Base-by-base conservation (phyloP, 1,140 invertebrate genomes). In the Neelides sp. region DNA sequence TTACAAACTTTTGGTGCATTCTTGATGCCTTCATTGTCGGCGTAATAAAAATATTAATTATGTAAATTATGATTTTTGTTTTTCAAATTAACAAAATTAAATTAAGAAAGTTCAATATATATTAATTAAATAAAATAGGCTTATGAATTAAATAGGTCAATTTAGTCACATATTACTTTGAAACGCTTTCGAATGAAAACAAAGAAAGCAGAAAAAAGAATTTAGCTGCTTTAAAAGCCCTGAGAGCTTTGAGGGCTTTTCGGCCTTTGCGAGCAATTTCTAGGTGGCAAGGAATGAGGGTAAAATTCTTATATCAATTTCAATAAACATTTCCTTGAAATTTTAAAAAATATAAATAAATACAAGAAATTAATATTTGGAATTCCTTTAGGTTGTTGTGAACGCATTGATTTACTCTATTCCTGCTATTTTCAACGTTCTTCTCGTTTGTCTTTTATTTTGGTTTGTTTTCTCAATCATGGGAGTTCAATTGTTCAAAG, bases 201-300 rank as follows among this genome's bases (percentile, higher is more conserved):
- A n/a, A n/a, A n/a, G n/a, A n/a, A 17, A 30, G 40, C 24, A 24
- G 12, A 12, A 32, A 51, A 24, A n/a, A n/a, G n/a, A 91, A 90
- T 70, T 74, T 94, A 55, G 88, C 85, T 68, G 88, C 88, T 71
- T 92, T 93, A 82, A 92, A 92, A 85, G 92, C 89, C 69, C 92
- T 93, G 88, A 74, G 88, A 80, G 92, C 89, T 65, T 78, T 93
- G 66, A 80, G 89, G 75, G 89, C 89, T 70, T 79, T 94, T 71
- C 81, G 89, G 69, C 88, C 88, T 67, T 78, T 93, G 71, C 82
- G 87, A 75, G 89, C 88, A 69, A 87, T 94, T 84, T 90, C 87
- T 73, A 80, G 88, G 73, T 91, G 92, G 85, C 88, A 94, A 79
- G 89, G 89, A 73, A 93, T 93, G 89, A 84, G 88, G 82, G 70